Percentiles rank a stretch among this genome's conserved stretches.
phyloP scores from a whole-genome alignment of 2,888 invertebrate species.

The Caenorhabditis macrosperma region DNA sequence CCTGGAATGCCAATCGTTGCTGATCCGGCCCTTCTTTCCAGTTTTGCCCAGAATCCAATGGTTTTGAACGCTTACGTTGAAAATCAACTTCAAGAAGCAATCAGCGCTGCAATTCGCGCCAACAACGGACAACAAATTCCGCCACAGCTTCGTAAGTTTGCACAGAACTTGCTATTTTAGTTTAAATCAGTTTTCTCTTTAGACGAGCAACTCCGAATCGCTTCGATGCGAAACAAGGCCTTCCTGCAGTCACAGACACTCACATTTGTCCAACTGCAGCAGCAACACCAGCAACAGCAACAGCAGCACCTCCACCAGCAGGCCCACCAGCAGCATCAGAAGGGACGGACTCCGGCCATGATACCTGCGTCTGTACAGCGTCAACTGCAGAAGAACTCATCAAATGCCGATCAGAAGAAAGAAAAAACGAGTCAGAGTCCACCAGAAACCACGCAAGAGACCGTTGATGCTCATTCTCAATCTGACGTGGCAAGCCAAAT shows the following conservation, averaged over 20 bases:
- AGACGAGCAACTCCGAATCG: constrained; percentile 56
- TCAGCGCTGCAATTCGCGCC: constrained; percentile 41
- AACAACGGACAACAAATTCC: constrained; percentile 57
- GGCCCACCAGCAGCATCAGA: constrained; percentile 20
- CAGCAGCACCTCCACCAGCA: constrained; percentile 7
- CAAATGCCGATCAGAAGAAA: constrained; percentile 47
- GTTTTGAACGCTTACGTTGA: constrained; percentile 48
- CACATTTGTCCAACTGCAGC: constrained; percentile 35
- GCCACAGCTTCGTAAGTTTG: constrained; percentile 49
- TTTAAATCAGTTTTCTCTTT: neutral
- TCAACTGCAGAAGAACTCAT: constrained; percentile 61
- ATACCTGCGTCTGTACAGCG: constrained; percentile 72
- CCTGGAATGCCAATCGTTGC: constrained; percentile 40
- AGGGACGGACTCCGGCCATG: constrained; percentile 52
- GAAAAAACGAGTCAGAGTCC: constrained; percentile 53
- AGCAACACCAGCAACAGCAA: constrained; percentile 48
- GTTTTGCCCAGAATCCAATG: constrained; percentile 45
- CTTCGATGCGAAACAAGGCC: constrained; percentile 44
- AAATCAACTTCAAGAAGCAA: constrained; percentile 51
- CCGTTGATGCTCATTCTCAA: constrained; percentile 5
- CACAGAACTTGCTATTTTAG: too few species aligned
- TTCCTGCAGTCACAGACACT: constrained; percentile 54
- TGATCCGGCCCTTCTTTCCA: constrained; percentile 44
- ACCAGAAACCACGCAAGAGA: constrained; percentile 12
- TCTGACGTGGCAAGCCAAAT: constrained; percentile 20